These are phyloP conservation scores for Theonella swinhoei DNA, from an alignment of 37 sponge, comb jelly and placozoan genomes.

Conservation along the genomic window DNA sequence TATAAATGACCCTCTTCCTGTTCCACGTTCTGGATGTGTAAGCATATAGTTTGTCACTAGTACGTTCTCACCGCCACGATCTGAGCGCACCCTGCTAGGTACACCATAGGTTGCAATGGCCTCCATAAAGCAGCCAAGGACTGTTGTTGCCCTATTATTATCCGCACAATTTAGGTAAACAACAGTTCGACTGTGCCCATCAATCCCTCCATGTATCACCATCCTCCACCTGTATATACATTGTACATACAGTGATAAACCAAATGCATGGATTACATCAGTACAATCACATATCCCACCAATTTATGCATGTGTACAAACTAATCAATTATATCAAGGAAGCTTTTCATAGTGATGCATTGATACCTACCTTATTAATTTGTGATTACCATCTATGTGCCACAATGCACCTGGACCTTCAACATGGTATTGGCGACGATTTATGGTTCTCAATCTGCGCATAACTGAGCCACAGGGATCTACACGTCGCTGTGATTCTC, in stretches of 20 bases:
- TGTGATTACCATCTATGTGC: conserved; percentile 66
- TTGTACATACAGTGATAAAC: too few relatives aligned
- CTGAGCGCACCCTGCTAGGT: conserved; percentile 18
- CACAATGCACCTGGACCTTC: conserved; percentile 36
- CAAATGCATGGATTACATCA: too few relatives aligned
- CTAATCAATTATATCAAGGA: too few relatives aligned
- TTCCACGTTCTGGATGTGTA: conserved; percentile 40
- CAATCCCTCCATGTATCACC: conserved; percentile 28
- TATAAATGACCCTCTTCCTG: conserved; percentile 48
- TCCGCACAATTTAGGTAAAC: conserved; percentile 8
- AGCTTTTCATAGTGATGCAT: neutral
- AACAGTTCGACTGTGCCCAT: conserved; percentile 36
- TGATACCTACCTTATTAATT: too few relatives aligned
- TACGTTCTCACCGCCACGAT: conserved; percentile 51
- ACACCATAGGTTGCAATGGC: conserved; percentile 20
- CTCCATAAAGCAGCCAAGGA: conserved; percentile 13
- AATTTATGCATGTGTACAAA: conserved; percentile 1
- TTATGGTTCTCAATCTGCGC: conserved; percentile 6
- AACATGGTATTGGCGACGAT: conserved; percentile 43
- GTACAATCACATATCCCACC: neutral
- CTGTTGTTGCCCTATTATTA: conserved; percentile 38
- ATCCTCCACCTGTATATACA: conserved; percentile 22
- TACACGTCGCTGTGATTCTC: conserved; percentile 54
- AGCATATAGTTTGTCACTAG: conserved; percentile 53
- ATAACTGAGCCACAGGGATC: conserved; percentile 47